Evolutionary conservation across 2,888 invertebrate species (phyloP).

Genomic region (Achlya flavicornis): DNA sequence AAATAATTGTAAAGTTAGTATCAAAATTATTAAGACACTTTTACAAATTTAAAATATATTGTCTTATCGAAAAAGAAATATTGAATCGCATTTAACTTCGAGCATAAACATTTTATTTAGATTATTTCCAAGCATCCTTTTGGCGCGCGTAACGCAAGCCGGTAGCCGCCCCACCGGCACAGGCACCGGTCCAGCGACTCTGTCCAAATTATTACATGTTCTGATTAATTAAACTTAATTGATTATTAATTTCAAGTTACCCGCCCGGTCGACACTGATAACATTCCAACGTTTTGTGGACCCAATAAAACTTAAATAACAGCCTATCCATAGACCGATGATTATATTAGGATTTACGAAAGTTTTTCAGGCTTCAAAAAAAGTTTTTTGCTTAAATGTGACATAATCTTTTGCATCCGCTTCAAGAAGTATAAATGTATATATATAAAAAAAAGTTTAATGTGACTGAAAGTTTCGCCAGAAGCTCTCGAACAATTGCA

Average conservation of each 20-base stretch:
- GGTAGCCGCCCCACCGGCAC: constrained; percentile 58
- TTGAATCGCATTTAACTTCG: not conserved
- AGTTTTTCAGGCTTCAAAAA: not conserved
- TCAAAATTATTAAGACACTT: no score
- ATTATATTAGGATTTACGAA: not conserved
- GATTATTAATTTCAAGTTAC: constrained; percentile 32
- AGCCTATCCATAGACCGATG: no score
- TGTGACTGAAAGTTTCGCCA: not conserved
- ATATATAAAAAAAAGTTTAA: not conserved
- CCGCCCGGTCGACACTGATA: not conserved
- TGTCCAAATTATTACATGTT: constrained; percentile 46
- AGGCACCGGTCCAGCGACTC: constrained; percentile 48
- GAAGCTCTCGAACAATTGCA: not conserved
- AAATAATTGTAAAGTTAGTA: no score
- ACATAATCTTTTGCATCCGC: not conserved
- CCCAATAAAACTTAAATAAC: no score
- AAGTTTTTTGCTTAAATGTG: not conserved
- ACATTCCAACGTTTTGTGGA: not conserved
- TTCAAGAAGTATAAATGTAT: not conserved
- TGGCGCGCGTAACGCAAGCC: constrained; percentile 41
- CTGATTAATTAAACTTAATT: constrained; percentile 49
- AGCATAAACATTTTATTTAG: not conserved
- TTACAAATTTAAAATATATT: not conserved
- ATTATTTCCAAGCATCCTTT: constrained; percentile 17
- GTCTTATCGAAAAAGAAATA: not conserved